phyloP scores from a whole-genome alignment of 2,797 vertebrate genomes.

The Propithecus perrieri region DNA sequence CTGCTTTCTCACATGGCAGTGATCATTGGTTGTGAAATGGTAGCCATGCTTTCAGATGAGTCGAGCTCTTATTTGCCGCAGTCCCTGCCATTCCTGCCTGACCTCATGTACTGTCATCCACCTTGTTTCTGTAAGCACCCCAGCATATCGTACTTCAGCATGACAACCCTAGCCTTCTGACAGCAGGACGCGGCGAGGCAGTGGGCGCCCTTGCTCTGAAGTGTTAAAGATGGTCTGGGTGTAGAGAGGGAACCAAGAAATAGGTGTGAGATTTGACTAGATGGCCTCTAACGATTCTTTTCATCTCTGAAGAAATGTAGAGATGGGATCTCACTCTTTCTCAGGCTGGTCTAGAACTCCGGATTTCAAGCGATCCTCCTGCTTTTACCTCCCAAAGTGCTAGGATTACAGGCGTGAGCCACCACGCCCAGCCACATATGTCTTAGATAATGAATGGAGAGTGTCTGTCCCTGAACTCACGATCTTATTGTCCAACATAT shows the following conservation, averaged over 20 bases:
- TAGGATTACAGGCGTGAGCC: not conserved
- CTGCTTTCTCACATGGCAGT: not conserved
- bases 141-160: not conserved
- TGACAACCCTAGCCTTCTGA: not conserved
- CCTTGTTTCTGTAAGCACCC: not conserved
- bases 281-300: not conserved
- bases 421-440: accelerated
- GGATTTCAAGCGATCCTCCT: not conserved
- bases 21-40: not conserved
- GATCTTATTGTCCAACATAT: not conserved
- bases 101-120: not conserved
- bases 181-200: not conserved
- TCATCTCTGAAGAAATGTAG: not conserved
- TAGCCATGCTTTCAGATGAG: not conserved
- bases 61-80: not conserved
- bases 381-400: not conserved
- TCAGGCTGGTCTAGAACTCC: not conserved
- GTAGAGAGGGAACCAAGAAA: not conserved
- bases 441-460: not conserved
- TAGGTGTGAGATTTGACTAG: not conserved
- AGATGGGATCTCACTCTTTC: not conserved
- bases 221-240: not conserved
- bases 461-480: not conserved
- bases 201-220: not conserved
- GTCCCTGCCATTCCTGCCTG: accelerated